phyloP scores from a whole-genome alignment of 1,140 invertebrate genomes.

The Drosophila watanabei region DNA sequence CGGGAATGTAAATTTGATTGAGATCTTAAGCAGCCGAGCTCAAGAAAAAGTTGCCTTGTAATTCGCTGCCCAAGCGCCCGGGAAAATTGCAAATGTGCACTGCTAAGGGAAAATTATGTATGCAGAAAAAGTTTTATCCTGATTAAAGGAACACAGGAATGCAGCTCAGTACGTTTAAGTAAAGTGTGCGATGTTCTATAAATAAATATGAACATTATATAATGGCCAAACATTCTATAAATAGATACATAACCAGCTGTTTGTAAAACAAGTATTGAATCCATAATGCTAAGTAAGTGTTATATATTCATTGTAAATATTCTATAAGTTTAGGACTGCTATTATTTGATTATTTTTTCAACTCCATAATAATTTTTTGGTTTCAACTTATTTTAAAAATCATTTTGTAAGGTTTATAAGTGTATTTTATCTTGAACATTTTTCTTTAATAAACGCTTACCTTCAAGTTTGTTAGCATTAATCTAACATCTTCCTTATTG shows the following conservation, averaged over 20 bases:
- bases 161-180: not conserved
- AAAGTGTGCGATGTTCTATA: not conserved
- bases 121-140: slow-evolving; percentile 24
- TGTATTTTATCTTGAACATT: too few species aligned
- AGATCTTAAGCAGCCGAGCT: slow-evolving; percentile 37
- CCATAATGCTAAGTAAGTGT: too few species aligned
- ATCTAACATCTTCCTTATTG: too few species aligned
- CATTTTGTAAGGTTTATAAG: not conserved
- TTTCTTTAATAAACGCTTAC: not conserved
- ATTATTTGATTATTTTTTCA: too few species aligned
- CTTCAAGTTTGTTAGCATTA: not conserved
- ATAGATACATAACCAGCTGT: not conserved
- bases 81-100: slow-evolving; percentile 28
- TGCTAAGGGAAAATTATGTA: slow-evolving; percentile 24
- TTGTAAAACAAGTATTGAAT: too few species aligned
- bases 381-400: too few species aligned
- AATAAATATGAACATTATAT: not conserved
- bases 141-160: slow-evolving; percentile 20
- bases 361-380: too few species aligned
- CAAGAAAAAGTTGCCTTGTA: slow-evolving; percentile 17
- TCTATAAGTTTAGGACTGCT: too few species aligned
- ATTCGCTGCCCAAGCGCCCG: slow-evolving; percentile 4
- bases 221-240: not conserved
- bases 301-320: too few species aligned
- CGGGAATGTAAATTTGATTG: slow-evolving; percentile 49